A percentile compares a stretch with the other conserved stretches of the same genome.
These are phyloP conservation scores for Scolanthus callimorphus DNA, from an alignment of 92 coral and sea anemone species.

Conservation along the genomic window DNA sequence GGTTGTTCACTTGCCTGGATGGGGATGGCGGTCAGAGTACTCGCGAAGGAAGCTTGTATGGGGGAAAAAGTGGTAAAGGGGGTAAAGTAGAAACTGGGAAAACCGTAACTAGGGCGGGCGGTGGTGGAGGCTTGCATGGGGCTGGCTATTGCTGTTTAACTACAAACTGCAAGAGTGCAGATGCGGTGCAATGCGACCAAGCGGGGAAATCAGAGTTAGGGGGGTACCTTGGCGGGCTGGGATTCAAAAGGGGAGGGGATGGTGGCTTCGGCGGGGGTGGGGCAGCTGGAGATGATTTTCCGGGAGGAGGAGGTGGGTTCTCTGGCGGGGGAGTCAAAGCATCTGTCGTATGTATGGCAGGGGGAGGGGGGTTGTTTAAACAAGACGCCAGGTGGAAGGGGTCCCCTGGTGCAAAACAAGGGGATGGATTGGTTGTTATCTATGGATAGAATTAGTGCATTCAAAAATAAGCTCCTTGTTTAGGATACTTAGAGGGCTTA, in stretches of 20 bases:
- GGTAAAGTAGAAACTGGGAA: slow-evolving; percentile 18
- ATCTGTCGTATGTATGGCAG: slow-evolving; percentile 9
- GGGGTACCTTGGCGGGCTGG: slow-evolving; percentile 46
- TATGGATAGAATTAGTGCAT: too few species aligned
- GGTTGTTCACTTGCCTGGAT: background rate
- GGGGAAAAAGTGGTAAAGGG: slow-evolving; percentile 39
- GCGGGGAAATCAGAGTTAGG: slow-evolving; percentile 24
- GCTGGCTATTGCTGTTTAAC: slow-evolving; percentile 27
- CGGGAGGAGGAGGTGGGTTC: slow-evolving; percentile 75
- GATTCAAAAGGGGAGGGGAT: background rate
- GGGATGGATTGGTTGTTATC: slow-evolving; percentile 19
- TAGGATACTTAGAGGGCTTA: too few species aligned
- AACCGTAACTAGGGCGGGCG: slow-evolving; percentile 26
- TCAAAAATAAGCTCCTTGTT: too few species aligned
- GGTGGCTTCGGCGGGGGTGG: slow-evolving; percentile 75
- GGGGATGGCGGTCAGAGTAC: slow-evolving; percentile 37
- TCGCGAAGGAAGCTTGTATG: slow-evolving; percentile 25
- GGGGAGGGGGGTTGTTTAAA: slow-evolving; percentile 43
- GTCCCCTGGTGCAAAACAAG: background rate
- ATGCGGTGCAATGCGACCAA: slow-evolving; percentile 9
- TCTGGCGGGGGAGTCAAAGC: slow-evolving; percentile 60
- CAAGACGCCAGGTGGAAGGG: slow-evolving; percentile 1
- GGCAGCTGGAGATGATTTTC: slow-evolving; percentile 16
- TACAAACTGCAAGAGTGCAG: slow-evolving; percentile 2
- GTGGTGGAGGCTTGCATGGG: slow-evolving; percentile 47